These are phyloP conservation scores for Tridacna crocea DNA, from an alignment of 2,888 invertebrate species.

Conservation along the genomic window DNA sequence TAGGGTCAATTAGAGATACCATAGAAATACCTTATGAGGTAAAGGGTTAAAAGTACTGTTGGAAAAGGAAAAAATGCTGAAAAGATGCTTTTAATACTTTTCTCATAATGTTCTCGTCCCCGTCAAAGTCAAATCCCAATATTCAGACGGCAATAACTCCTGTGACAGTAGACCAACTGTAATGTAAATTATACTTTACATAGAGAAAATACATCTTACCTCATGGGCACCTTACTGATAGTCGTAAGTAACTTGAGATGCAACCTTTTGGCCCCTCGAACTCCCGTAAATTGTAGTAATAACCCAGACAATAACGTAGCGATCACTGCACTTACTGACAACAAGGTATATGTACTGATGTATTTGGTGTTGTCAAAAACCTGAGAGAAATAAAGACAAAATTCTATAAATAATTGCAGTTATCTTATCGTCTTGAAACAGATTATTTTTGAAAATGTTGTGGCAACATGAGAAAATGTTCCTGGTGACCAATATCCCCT, in stretches of 20 bases:
- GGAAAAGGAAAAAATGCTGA: background rate
- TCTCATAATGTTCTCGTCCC: background rate
- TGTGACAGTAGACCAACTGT: no score
- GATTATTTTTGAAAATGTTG: background rate
- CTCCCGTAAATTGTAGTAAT: constrained; percentile 83
- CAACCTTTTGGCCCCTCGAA: constrained; percentile 87
- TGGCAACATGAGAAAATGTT: background rate
- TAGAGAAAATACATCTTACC: constrained; percentile 66
- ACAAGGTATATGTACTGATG: constrained; percentile 88
- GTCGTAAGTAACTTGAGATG: constrained; percentile 88
- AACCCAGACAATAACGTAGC: constrained; percentile 88
- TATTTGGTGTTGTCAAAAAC: constrained; percentile 84
- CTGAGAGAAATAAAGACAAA: constrained; percentile 43
- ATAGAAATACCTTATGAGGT: no score
- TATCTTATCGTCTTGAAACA: background rate
- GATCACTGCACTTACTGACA: constrained; percentile 88
- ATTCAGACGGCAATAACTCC: no score
- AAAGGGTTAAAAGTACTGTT: no score
- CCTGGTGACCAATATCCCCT: no score
- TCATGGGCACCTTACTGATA: constrained; percentile 88
- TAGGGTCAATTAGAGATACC: no score
- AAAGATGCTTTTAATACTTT: background rate
- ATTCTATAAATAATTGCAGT: background rate
- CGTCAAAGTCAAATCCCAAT: no score
- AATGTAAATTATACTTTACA: no score